These are phyloP conservation scores for Odontomachus brunneus DNA, from an alignment of 1,140 invertebrate genomes.

Conservation along the genomic window DNA sequence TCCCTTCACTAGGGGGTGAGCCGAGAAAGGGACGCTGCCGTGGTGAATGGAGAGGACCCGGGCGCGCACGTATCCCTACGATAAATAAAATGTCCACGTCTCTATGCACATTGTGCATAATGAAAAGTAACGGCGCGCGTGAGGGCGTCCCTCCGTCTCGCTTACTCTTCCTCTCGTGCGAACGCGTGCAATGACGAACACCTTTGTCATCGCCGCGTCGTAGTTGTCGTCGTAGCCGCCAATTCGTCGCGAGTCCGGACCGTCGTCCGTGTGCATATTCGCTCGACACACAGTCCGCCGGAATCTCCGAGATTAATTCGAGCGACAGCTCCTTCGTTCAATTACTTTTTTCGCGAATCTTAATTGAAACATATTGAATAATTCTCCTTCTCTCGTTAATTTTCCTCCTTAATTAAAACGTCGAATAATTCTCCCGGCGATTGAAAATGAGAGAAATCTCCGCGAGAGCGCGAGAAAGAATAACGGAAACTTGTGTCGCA, in stretches of 20 bases:
- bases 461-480: too few species aligned
- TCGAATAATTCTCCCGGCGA: too few species aligned
- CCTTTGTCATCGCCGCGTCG: not conserved
- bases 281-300: not conserved
- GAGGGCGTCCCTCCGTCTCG: not conserved
- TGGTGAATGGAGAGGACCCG: conserved; percentile 27
- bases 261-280: not conserved
- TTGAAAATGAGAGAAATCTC: too few species aligned
- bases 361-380: too few species aligned
- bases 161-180: too few species aligned
- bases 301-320: not conserved
- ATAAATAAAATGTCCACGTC: conserved; percentile 57
- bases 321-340: not conserved
- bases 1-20: not conserved
- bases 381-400: too few species aligned
- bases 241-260: conserved; percentile 7
- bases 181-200: not conserved
- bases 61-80: conserved; percentile 23
- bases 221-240: not conserved
- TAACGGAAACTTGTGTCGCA: too few species aligned
- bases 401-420: too few species aligned
- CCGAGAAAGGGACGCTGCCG: conserved; percentile 19
- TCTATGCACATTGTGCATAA: conserved; percentile 42
- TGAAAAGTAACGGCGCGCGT: conserved; percentile 39
- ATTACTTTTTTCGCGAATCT: not conserved